Percentiles rank a stretch among this genome's conserved stretches.
phyloP scores from a whole-genome alignment of 2,797 vertebrate species.

The Spheniscus humboldti region DNA sequence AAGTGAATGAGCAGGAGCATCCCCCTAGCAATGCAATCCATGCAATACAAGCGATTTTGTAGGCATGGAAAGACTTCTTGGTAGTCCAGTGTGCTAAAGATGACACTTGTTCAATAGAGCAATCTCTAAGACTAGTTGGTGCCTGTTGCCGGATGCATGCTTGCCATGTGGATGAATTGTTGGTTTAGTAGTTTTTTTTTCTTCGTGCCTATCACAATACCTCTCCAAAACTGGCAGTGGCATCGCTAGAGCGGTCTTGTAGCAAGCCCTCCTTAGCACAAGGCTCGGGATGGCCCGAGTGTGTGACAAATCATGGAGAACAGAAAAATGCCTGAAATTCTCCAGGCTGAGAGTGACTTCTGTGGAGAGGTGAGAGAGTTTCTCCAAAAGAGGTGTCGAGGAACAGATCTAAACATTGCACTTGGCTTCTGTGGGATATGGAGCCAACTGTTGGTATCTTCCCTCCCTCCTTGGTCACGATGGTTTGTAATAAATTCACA shows the following conservation, averaged over 20 bases:
- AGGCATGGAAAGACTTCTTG: not conserved
- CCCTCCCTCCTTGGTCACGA: too few species aligned
- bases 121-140: not conserved
- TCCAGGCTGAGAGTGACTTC: not conserved
- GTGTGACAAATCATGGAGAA: not conserved
- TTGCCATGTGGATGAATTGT: too few species aligned
- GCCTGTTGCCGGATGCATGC: not conserved
- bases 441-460: not conserved
- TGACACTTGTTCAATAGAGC: not conserved
- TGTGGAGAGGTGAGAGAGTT: not conserved
- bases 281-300: not conserved
- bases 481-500: not conserved
- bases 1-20: not conserved
- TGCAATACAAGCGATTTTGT: accelerated
- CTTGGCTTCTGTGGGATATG: not conserved
- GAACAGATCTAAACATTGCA: not conserved
- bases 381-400: not conserved
- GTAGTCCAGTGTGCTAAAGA: not conserved
- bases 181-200: not conserved
- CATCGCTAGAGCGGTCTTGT: not conserved
- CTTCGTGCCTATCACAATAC: not conserved
- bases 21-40: not conserved
- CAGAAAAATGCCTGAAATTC: not conserved
- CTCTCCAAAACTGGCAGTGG: not conserved
- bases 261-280: not conserved